Evolutionary conservation across 30 jellyfish, hydroid and myxozoan species (phyloP).

Genomic region (Mastigias papua): DNA sequence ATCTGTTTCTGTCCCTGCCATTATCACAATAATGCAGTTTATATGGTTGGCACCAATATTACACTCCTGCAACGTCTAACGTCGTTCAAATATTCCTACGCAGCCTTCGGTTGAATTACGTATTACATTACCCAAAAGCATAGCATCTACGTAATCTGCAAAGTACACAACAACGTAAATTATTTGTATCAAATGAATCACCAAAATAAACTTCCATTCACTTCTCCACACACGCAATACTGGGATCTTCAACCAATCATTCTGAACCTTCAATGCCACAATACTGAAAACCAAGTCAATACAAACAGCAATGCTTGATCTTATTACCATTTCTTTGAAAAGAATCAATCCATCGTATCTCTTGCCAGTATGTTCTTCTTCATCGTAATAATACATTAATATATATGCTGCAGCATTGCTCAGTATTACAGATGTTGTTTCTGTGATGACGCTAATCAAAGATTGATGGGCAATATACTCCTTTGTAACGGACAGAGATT

Average conservation of each 20-base stretch:
- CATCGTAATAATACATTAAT: conserved; percentile 16
- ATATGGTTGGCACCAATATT: too few relatives aligned
- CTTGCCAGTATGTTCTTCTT: conserved; percentile 10
- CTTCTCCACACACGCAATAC: conserved; percentile 1
- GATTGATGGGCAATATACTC: conserved; percentile 25
- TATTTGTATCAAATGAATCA: conserved; percentile 6
- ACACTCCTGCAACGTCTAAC: background rate
- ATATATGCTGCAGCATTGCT: conserved; percentile 32
- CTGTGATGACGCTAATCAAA: conserved; percentile 30
- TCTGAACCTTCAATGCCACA: conserved; percentile 14
- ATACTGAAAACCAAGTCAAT: conserved; percentile 13
- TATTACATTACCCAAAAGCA: background rate
- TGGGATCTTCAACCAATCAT: conserved; percentile 6
- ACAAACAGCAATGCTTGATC: conserved; percentile 18
- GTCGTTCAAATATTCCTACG: background rate
- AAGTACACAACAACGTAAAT: conserved; percentile 1
- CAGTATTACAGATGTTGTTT: conserved; percentile 11
- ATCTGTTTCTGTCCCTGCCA: too few relatives aligned
- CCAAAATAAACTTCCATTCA: conserved; percentile 27
- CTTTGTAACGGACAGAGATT: background rate
- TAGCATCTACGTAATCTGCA: conserved; percentile 1
- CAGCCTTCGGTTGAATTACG: background rate
- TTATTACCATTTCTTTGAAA: conserved; percentile 6
- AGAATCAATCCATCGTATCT: conserved; percentile 5
- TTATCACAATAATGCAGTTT: too few relatives aligned